A percentile compares a stretch with the other conserved stretches of the same genome.
Evolutionary conservation across 2,113 vertebrate genomes (phyloP).

Genomic region (Elephantulus edwardii): DNA sequence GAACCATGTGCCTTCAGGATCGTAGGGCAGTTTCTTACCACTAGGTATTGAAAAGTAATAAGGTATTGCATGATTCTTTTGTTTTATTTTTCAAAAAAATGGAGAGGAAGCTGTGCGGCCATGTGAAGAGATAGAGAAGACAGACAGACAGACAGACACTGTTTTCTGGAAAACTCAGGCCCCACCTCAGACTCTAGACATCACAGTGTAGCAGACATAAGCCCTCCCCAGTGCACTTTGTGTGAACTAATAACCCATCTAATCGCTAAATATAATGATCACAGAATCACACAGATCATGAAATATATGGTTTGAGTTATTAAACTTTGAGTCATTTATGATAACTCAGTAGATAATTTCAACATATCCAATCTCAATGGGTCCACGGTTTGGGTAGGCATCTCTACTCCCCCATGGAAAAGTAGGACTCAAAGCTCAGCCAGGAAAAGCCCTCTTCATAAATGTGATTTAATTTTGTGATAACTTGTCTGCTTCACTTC

Average conservation of each 20-base stretch:
- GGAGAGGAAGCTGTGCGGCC: neutral
- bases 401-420: neutral
- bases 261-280: neutral
- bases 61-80: neutral
- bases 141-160: neutral
- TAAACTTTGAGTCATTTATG: neutral
- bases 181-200: neutral
- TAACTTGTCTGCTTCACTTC: neutral
- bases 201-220: neutral
- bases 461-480: neutral
- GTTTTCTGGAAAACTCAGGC: neutral
- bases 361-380: neutral
- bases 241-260: neutral
- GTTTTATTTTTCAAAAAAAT: neutral
- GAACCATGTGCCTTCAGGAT: too few species aligned
- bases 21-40: too few species aligned
- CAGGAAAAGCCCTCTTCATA: neutral
- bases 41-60: neutral
- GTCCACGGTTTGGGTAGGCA: neutral
- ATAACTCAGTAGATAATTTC: neutral
- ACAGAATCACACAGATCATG: too few species aligned
- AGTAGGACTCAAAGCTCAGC: neutral
- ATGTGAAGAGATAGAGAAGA: neutral
- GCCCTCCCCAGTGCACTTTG: rapidly evolving
- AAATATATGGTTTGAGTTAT: neutral